phyloP scores from a whole-genome alignment of 2,113 vertebrate species.

The Paraplagusia blochii region DNA sequence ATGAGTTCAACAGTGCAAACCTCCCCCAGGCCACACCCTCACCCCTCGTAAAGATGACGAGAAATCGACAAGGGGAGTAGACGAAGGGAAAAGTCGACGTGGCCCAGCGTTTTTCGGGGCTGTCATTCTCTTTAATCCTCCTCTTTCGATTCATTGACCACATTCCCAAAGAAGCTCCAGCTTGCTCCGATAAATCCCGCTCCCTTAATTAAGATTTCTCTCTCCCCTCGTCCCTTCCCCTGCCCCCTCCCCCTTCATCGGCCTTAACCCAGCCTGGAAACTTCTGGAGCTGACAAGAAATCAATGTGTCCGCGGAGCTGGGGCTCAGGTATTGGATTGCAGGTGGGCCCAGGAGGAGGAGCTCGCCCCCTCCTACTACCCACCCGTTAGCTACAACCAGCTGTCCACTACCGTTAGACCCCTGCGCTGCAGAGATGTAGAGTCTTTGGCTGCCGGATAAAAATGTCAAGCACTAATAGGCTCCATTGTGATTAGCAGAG shows the following conservation, averaged over 20 bases:
- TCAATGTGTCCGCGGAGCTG: slow-evolving; percentile 67
- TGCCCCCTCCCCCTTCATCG: neutral
- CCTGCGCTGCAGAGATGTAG: slow-evolving; percentile 54
- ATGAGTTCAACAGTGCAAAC: slow-evolving; percentile 68
- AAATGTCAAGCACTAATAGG: slow-evolving; percentile 81
- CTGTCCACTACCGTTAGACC: slow-evolving; percentile 66
- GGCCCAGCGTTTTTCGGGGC: slow-evolving; percentile 10
- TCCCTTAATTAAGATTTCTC: slow-evolving; percentile 82
- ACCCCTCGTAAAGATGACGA: slow-evolving; percentile 23
- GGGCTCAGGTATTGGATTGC: slow-evolving; percentile 79
- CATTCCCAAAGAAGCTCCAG: slow-evolving; percentile 61
- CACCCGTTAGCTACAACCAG: slow-evolving; percentile 29
- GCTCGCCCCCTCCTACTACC: slow-evolving; percentile 31
- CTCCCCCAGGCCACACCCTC: slow-evolving; percentile 56
- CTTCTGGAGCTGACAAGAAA: slow-evolving; percentile 77
- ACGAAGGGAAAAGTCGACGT: slow-evolving; percentile 18
- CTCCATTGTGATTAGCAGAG: slow-evolving; percentile 79
- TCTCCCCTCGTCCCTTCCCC: slow-evolving; percentile 48
- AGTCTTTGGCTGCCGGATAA: slow-evolving; percentile 76
- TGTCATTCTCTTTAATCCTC: slow-evolving; percentile 66
- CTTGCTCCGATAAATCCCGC: slow-evolving; percentile 66
- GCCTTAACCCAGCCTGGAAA: slow-evolving; percentile 60
- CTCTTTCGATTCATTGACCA: slow-evolving; percentile 56
- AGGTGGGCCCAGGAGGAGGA: slow-evolving; percentile 75
- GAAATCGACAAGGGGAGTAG: slow-evolving; percentile 6